These are phyloP conservation scores for Reticulitermes lucifugus DNA, from an alignment of 2,888 invertebrate species.

Conservation along the genomic window DNA sequence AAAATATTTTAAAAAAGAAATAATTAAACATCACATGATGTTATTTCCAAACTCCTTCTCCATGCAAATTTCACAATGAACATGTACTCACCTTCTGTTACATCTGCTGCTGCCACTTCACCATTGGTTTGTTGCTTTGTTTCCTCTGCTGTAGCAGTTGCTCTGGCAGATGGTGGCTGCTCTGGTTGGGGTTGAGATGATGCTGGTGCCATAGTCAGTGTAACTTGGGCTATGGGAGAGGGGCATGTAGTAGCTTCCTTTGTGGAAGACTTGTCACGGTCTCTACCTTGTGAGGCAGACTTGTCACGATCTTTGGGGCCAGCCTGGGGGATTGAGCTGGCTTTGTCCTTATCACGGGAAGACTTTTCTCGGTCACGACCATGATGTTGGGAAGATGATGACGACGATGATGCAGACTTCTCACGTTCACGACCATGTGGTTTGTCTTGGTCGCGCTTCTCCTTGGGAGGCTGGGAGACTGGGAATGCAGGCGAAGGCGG, in stretches of 20 bases:
- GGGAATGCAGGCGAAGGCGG: constrained; percentile 24
- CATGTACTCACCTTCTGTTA: constrained; percentile 44
- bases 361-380: constrained; percentile 43
- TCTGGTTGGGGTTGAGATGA: neutral
- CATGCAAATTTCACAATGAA: neutral
- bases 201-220: neutral
- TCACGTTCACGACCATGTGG: constrained; percentile 35
- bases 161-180: neutral
- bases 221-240: neutral
- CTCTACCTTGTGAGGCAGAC: constrained; percentile 30
- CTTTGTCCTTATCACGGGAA: constrained; percentile 41
- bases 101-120: constrained; percentile 32
- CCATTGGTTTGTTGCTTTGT: constrained; percentile 48
- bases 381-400: constrained; percentile 11
- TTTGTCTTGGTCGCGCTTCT: constrained; percentile 37
- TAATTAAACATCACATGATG: no score
- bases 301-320: constrained; percentile 23
- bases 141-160: constrained; percentile 8
- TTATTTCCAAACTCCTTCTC: no score
- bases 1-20: no score
- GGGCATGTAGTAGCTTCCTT: constrained; percentile 17
- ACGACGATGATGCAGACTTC: constrained; percentile 13
- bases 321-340: neutral
- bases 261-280: constrained; percentile 34
- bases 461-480: constrained; percentile 15